These are phyloP conservation scores for Gadopsis marmoratus DNA, from an alignment of 2,797 vertebrate genomes.

Conservation along the genomic window DNA sequence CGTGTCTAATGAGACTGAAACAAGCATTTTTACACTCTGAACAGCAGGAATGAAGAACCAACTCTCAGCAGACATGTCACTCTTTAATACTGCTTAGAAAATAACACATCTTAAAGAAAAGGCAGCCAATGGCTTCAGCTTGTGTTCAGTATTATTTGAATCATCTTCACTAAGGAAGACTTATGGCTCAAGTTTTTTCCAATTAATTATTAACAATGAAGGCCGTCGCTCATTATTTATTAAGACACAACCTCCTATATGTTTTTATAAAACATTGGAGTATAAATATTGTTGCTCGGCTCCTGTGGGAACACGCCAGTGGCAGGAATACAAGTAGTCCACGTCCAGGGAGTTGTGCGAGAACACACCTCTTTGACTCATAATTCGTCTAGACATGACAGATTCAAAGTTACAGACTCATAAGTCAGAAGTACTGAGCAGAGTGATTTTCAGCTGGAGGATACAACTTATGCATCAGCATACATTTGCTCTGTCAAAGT, in stretches of 20 bases:
- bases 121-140: conserved; percentile 64
- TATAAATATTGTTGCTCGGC: conserved; percentile 52
- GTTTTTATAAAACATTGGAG: background rate
- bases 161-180: conserved; percentile 56
- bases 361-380: conserved; percentile 49
- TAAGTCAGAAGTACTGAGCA: conserved; percentile 19
- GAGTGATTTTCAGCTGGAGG: conserved; percentile 10
- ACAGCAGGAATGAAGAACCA: conserved; percentile 30
- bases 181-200: conserved; percentile 58
- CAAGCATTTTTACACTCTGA: background rate
- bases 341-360: conserved; percentile 1
- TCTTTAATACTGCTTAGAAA: conserved; percentile 73
- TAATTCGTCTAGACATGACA: conserved; percentile 39
- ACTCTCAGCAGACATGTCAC: conserved; percentile 44
- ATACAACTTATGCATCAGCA: background rate
- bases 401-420: conserved; percentile 24
- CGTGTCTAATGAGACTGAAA: conserved; percentile 33
- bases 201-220: conserved; percentile 48
- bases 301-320: conserved; percentile 17
- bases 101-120: conserved; percentile 61
- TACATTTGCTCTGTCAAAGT: background rate
- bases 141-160: conserved; percentile 62
- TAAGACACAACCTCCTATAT: conserved; percentile 3
- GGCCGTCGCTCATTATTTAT: conserved; percentile 40
- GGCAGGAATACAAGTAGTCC: conserved; percentile 29